Base-by-base conservation (phyloP, 2,113 vertebrate species). In the Anseranas semipalmata region DNA sequence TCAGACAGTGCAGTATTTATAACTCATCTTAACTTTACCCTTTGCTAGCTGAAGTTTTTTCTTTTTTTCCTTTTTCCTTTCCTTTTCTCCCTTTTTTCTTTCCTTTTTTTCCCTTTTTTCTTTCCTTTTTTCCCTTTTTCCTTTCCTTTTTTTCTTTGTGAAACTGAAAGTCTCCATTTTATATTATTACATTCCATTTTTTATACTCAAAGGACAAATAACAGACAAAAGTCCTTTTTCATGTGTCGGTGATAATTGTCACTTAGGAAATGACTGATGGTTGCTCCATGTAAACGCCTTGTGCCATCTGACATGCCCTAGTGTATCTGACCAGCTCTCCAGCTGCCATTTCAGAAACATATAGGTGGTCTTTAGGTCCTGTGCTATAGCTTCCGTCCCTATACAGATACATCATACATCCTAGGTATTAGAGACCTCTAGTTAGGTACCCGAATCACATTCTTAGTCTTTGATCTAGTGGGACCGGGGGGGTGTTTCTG, bases 181-280 rank as follows among this genome's bases (percentile, higher is more conserved):
- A 10, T 58, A 58, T 85, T 74, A 45, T 52, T 92, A 15, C 33
- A 59, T 33, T 83, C 41, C 6, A 16, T 62, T 85, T 85, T 92
- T 93, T 85, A 56, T 87, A 67, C 72, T 87, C 67, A 63, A 11
- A 94, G 73, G 75, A 91, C 33, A 59, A 86, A 90, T 85, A 62
- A 22, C 32, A 77, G 79, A 63, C 48, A 17, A 70, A 76, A 33
- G 22, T 70, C 10, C 32, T 85, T 82, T 92, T 67, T 70, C 53
- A 41, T 37, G 15, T 89, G 55, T 88, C 82, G 46, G 28, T 87
- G 71, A 53, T 70, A 79, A 48, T 52, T 78, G 52, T 79, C 78
- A 80, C 67, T 96, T 91, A 79, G 58, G 67, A 92, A 76, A 24
- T 90, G 24, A 82, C 90, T 95, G 41, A 77, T 4, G 9, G 45